Conservation (phyloP, 2,888 invertebrate species). For the Melieria omissa region DNA sequence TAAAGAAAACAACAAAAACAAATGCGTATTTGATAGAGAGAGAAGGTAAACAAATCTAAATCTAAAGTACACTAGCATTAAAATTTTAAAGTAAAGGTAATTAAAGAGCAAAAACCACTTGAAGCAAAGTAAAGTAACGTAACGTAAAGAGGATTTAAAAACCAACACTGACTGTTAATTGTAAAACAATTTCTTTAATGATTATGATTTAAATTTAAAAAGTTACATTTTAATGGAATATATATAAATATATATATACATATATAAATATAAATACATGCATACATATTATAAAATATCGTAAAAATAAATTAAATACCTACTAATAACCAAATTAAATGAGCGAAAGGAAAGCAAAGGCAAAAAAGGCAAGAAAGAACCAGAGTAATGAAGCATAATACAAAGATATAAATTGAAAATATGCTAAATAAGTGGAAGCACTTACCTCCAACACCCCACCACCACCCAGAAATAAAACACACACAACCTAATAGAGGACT, state of each 20-base stretch:
- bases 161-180: constrained; percentile 67
- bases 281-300: constrained; percentile 42
- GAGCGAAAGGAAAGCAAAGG: no score
- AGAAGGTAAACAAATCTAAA: constrained; percentile 35
- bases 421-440: no score
- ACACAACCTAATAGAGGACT: no score
- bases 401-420: no score
- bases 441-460: no score
- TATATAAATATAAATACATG: constrained; percentile 45
- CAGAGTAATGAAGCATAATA: no score
- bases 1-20: constrained; percentile 31
- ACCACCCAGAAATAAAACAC: no score
- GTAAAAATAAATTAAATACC: constrained; percentile 38
- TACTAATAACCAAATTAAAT: background rate
- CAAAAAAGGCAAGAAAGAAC: no score
- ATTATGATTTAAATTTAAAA: constrained; percentile 50
- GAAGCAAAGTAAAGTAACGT: constrained; percentile 39
- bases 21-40: constrained; percentile 35
- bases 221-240: constrained; percentile 50
- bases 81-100: constrained; percentile 46
- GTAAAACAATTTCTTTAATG: constrained; percentile 66
- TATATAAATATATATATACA: constrained; percentile 41
- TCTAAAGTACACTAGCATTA: constrained; percentile 34
- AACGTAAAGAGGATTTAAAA: constrained; percentile 45
- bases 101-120: constrained; percentile 36